Conservation (phyloP, 2,113 vertebrate genomes). For the Hippocampus mohnikei region DNA sequence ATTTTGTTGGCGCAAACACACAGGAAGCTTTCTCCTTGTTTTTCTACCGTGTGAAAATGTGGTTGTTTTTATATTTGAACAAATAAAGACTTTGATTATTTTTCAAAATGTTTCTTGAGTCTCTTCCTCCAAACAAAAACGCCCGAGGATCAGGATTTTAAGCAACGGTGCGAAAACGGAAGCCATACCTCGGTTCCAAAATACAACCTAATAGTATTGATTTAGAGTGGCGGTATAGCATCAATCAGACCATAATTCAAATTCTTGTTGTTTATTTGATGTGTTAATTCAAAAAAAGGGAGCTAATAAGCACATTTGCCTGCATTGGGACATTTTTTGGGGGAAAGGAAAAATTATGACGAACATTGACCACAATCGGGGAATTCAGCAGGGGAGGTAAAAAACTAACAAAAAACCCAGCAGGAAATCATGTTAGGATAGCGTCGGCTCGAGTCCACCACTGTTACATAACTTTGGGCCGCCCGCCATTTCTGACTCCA, state of each 20-base stretch:
- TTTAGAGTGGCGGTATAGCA: neutral
- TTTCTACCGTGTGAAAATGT: neutral
- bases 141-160: neutral
- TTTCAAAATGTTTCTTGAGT: neutral
- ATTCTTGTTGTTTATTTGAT: too few species aligned
- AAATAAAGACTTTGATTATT: conserved; percentile 1
- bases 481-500: neutral
- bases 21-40: neutral
- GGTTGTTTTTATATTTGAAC: conserved; percentile 1
- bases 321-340: neutral
- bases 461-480: neutral
- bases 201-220: neutral
- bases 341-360: neutral
- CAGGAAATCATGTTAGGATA: conserved; percentile 31
- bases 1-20: neutral
- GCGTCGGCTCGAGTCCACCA: neutral
- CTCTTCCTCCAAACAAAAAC: neutral
- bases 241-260: neutral
- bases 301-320: neutral
- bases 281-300: too few species aligned
- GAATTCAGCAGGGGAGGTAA: neutral
- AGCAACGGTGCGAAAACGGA: neutral
- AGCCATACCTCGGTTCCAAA: neutral
- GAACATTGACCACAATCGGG: neutral
- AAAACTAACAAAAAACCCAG: neutral